Evolutionary conservation across 2,888 invertebrate species (phyloP).

Genomic region (Idaea dimidiata): DNA sequence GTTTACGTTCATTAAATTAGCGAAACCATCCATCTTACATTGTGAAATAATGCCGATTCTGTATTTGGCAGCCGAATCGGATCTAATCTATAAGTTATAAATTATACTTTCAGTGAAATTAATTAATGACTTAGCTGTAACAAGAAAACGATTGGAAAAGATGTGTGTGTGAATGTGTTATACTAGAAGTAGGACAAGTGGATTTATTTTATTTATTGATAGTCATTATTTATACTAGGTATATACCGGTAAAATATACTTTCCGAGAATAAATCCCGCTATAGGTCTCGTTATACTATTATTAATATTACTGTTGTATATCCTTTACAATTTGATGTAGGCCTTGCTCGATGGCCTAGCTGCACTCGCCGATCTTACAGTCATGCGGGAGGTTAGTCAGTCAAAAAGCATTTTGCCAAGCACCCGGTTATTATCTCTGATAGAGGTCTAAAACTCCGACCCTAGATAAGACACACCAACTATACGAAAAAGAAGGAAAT

Average conservation of each 20-base stretch:
- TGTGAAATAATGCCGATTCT: not conserved
- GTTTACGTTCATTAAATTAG: slow-evolving; percentile 1
- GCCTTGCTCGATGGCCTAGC: too few species aligned
- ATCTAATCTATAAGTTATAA: not conserved
- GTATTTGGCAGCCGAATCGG: not conserved
- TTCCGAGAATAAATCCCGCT: not conserved
- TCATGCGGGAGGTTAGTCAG: too few species aligned
- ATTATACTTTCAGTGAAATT: not conserved
- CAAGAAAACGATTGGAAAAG: not conserved
- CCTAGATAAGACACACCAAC: too few species aligned
- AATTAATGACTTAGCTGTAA: not conserved
- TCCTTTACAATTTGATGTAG: too few species aligned
- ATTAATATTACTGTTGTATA: too few species aligned
- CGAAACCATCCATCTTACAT: not conserved
- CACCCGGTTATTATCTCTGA: too few species aligned
- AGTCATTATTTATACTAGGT: not conserved
- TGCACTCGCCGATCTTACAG: too few species aligned
- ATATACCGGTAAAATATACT: not conserved
- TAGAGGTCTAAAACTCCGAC: too few species aligned
- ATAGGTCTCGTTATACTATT: too few species aligned
- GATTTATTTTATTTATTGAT: not conserved
- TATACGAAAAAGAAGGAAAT: too few species aligned
- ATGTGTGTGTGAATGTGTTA: not conserved
- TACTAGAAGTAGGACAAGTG: not conserved
- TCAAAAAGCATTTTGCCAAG: too few species aligned